Percentiles rank a stretch among this genome's conserved stretches.
Conservation (phyloP, 2,113 vertebrate genomes). For the Tetraodon nigroviridis region DNA sequence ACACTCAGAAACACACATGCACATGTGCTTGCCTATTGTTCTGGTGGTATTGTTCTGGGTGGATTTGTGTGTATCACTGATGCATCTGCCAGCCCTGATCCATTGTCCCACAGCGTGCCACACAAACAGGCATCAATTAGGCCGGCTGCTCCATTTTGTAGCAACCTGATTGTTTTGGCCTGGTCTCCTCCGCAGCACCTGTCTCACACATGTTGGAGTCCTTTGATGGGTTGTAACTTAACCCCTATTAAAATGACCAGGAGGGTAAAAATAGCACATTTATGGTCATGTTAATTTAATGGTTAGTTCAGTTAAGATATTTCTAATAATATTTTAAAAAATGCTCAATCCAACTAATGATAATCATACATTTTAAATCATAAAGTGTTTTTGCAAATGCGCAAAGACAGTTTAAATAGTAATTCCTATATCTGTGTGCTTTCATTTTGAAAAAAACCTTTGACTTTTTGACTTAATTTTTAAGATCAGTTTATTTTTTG, state of each 20-base stretch:
- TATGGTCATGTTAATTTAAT: slow-evolving; percentile 36
- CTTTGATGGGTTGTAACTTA: slow-evolving; percentile 64
- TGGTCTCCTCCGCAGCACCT: slow-evolving; percentile 66
- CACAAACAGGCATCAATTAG: slow-evolving; percentile 70
- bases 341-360: background rate
- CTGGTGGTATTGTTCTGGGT: slow-evolving; percentile 51
- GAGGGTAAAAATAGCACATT: slow-evolving; percentile 61
- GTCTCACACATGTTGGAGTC: slow-evolving; percentile 64
- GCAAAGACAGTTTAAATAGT: no score
- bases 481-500: no score
- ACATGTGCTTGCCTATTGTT: slow-evolving; percentile 44
- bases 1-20: slow-evolving; percentile 24
- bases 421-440: no score
- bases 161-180: slow-evolving; percentile 61
- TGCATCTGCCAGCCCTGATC: slow-evolving; percentile 66
- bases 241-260: slow-evolving; percentile 53
- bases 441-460: no score
- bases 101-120: slow-evolving; percentile 62
- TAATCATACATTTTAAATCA: no score
- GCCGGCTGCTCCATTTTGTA: slow-evolving; percentile 52
- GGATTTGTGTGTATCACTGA: slow-evolving; percentile 51
- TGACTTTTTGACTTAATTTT: no score
- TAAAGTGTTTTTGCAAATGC: no score
- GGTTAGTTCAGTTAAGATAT: background rate
- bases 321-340: background rate